Evolutionary conservation across 2,113 vertebrate genomes (phyloP), one percentile per base, ranked within the genome.

Genomic region (Callionymus lyra): DNA sequence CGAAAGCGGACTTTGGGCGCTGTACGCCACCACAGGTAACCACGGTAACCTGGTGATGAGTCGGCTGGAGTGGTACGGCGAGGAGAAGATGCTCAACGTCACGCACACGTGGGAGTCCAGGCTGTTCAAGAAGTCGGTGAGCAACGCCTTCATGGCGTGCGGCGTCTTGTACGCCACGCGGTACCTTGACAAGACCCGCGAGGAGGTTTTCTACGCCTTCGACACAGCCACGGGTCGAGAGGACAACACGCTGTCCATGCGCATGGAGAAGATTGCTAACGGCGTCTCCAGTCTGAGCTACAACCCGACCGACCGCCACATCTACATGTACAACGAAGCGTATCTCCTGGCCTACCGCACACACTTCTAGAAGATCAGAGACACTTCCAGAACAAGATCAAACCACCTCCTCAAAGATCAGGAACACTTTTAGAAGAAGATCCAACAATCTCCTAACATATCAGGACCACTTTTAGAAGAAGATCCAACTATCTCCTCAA

Each of bases 161-260:
- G 90, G 93, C 3, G 85, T 93, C 69, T 65, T 97, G 9, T 95
- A 98, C 0, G 89, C 88, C 14, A 89, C 88, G 1, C 87, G 89
- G 0, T 82, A 44, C 19, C 52, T 68, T 6, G 57, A 60, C 9
- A 56, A 65, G 1, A 56, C 49, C 36, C 12, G 18, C 13, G 92
- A 96, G 41, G 90, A 94, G 68, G 89, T 94, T 36, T 96, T 94
- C 77, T 98, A 90, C 37, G 88, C 74, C 33, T 96, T 87, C 16
- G 85, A 94, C 74, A 93, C 88, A 0, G 77, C 51, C 4, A 89
- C 88, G 9, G 78, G 84, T 6, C 56, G 14, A 18, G 82, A 85
- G 50, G 72, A 77, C 59, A 82, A 74, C 60, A 42, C 41, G 0
- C 57, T 87, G 1, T 36, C 63, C 0, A 38, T 85, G 33, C 61